A percentile compares a stretch with the other conserved stretches of the same genome.
Conservation (phyloP, 2,113 vertebrate species). For the Oreochromis spilurus region DNA sequence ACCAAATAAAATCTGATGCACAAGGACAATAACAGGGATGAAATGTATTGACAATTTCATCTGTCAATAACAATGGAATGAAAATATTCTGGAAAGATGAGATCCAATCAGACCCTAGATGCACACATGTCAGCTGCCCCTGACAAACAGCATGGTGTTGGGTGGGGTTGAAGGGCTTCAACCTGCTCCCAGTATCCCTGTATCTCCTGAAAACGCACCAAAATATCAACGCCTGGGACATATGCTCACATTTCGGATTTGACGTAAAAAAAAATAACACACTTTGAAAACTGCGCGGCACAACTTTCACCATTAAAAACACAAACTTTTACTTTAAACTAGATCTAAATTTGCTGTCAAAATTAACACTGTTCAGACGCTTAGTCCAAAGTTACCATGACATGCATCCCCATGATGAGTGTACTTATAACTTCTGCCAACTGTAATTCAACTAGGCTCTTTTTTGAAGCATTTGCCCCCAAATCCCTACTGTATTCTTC, state of each 20-base stretch:
- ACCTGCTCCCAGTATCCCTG: background rate
- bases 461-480: background rate
- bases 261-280: background rate
- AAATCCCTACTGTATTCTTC: background rate
- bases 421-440: background rate
- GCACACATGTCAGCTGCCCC: background rate
- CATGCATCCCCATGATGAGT: background rate
- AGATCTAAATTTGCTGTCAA: background rate
- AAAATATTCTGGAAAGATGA: too few species aligned
- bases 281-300: background rate
- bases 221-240: background rate
- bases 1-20: accelerated
- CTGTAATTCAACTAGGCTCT: background rate
- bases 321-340: background rate
- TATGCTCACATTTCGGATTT: background rate
- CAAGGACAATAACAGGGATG: background rate
- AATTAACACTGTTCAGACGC: accelerated
- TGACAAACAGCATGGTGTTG: background rate
- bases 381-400: background rate
- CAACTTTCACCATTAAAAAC: background rate
- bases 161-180: background rate
- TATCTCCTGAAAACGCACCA: background rate
- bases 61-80: background rate
- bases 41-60: background rate
- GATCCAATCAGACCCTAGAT: background rate